Conservation (phyloP, 2,888 invertebrate genomes). For the Leptinotarsa juncta region DNA sequence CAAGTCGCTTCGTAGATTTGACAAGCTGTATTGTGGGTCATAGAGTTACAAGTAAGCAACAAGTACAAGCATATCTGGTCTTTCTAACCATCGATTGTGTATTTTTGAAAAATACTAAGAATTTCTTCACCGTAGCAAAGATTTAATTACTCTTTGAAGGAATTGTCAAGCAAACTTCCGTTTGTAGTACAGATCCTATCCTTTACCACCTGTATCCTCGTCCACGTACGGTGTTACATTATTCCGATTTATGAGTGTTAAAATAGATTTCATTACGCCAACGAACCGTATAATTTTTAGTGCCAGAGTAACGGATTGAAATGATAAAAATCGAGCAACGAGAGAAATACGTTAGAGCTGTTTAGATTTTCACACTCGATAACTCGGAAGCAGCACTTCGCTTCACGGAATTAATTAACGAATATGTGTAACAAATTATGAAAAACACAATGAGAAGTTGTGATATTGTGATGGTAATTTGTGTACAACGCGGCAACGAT, state of each 20-base stretch:
- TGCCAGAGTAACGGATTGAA: constrained; percentile 38
- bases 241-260: constrained; percentile 45
- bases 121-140: neutral
- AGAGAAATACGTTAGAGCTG: constrained; percentile 41
- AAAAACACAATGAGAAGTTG: constrained; percentile 43
- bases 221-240: constrained; percentile 31
- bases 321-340: constrained; percentile 44
- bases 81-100: too few relatives aligned
- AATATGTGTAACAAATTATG: constrained; percentile 51
- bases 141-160: neutral
- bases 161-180: neutral
- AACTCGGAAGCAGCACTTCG: constrained; percentile 48
- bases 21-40: too few relatives aligned
- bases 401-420: constrained; percentile 50
- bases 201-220: constrained; percentile 12
- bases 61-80: too few relatives aligned
- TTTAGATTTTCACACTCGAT: constrained; percentile 47
- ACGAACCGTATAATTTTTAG: constrained; percentile 47
- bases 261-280: constrained; percentile 46
- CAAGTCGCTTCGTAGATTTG: too few relatives aligned
- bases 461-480: constrained; percentile 36
- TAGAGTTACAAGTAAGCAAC: too few relatives aligned
- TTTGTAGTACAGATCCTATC: neutral
- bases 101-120: neutral
- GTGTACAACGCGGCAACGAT: constrained; percentile 44